Evolutionary conservation across 2,888 invertebrate genomes (phyloP).

Genomic region (Fragum whitleyi): DNA sequence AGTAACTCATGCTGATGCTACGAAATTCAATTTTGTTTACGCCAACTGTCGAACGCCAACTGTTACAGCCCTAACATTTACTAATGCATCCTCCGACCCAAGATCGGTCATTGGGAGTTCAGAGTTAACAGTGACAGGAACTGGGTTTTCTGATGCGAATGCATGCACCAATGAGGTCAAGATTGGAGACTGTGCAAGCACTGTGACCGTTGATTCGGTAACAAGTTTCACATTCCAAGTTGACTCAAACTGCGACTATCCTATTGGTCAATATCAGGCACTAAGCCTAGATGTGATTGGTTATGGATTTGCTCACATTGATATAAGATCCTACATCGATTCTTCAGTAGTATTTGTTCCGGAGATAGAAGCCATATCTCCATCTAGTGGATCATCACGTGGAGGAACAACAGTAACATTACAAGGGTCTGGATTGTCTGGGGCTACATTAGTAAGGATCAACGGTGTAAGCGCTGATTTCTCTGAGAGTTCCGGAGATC

Average conservation of each 20-base stretch:
- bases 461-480: constrained; percentile 58
- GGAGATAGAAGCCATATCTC: constrained; percentile 38
- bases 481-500: constrained; percentile 45
- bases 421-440: constrained; percentile 61
- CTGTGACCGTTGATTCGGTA: constrained; percentile 22
- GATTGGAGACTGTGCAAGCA: constrained; percentile 58
- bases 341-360: constrained; percentile 53
- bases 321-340: constrained; percentile 25
- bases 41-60: constrained; percentile 63
- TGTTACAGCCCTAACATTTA: constrained; percentile 32
- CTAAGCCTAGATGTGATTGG: constrained; percentile 46
- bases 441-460: constrained; percentile 52
- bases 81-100: background rate
- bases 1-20: constrained; percentile 28
- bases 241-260: constrained; percentile 31
- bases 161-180: constrained; percentile 68
- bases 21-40: constrained; percentile 64
- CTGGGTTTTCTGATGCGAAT: constrained; percentile 55
- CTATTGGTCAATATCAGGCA: constrained; percentile 40
- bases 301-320: constrained; percentile 48
- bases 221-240: constrained; percentile 42
- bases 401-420: constrained; percentile 66
- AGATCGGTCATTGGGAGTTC: constrained; percentile 58
- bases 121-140: constrained; percentile 57
- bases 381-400: constrained; percentile 50